Evolutionary conservation across 1,140 invertebrate genomes (phyloP).

Genomic region (Bombus vancouverensis): DNA sequence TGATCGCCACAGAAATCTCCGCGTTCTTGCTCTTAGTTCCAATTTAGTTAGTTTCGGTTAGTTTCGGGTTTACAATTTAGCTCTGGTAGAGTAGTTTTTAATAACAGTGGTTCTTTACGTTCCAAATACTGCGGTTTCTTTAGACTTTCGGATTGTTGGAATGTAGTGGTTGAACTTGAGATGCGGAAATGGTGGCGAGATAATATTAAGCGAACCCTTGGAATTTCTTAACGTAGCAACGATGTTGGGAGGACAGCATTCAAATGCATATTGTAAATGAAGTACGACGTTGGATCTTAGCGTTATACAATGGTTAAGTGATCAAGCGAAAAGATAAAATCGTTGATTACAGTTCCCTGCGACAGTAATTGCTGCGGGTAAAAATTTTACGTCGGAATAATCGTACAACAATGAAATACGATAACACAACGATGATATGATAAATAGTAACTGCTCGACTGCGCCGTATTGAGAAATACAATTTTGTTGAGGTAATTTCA

Average conservation of each 20-base stretch:
- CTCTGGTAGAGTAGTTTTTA: too few relatives aligned
- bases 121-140: too few relatives aligned
- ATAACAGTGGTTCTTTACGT: accelerated
- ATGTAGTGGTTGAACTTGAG: accelerated
- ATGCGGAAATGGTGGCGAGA: accelerated
- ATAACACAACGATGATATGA: too few relatives aligned
- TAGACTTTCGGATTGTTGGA: too few relatives aligned
- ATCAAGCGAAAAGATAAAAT: too few relatives aligned
- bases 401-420: too few relatives aligned
- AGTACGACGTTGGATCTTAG: accelerated
- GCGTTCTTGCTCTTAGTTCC: neutral
- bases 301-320: accelerated
- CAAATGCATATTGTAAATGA: too few relatives aligned
- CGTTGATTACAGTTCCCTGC: too few relatives aligned
- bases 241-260: neutral
- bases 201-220: neutral
- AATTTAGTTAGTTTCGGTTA: neutral
- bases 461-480: too few relatives aligned
- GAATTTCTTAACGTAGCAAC: accelerated
- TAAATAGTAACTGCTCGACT: too few relatives aligned
- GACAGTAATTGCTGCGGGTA: too few relatives aligned
- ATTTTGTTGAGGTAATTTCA: too few relatives aligned
- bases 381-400: accelerated
- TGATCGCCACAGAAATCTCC: neutral
- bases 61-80: neutral